Conservation (phyloP, 1,140 invertebrate genomes). For the Drosophila lowei region DNA sequence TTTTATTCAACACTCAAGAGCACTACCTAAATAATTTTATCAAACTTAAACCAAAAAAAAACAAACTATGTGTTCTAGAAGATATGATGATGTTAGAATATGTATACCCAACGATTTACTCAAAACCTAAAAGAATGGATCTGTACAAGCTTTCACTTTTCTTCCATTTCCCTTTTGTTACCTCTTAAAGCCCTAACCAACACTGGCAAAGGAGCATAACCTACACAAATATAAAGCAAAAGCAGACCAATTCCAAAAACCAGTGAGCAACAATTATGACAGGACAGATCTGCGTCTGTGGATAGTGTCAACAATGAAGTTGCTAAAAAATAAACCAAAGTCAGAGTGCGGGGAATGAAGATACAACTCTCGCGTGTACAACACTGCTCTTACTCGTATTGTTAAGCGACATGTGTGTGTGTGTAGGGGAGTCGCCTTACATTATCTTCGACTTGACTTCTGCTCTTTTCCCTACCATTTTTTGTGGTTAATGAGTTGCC, state of each 20-base stretch:
- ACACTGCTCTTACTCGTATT: constrained; percentile 3
- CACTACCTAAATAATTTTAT: too few relatives aligned
- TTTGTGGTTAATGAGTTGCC: constrained; percentile 66
- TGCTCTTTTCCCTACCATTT: constrained; percentile 22
- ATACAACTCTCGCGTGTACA: not conserved
- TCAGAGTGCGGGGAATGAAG: constrained; percentile 1
- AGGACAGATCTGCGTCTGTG: constrained; percentile 60
- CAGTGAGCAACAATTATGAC: constrained; percentile 75
- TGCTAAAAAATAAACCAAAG: constrained; percentile 56
- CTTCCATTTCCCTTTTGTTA: constrained; percentile 14
- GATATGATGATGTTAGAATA: too few relatives aligned
- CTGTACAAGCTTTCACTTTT: too few relatives aligned
- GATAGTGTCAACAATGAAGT: constrained; percentile 78
- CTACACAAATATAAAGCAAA: constrained; percentile 30
- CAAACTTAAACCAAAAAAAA: too few relatives aligned
- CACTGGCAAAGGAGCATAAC: constrained; percentile 27
- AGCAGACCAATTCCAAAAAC: constrained; percentile 10
- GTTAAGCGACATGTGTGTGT: constrained; percentile 32
- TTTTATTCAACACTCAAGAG: too few relatives aligned
- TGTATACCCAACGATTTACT: too few relatives aligned
- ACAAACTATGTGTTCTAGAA: too few relatives aligned
- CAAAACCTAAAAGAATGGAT: too few relatives aligned
- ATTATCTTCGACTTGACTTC: constrained; percentile 22
- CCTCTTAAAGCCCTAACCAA: constrained; percentile 24
- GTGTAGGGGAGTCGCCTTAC: constrained; percentile 1